Evolutionary conservation across 2,797 vertebrate species (phyloP), one percentile per base, ranked within the genome.

Genomic region (Macropodus opercularis): DNA sequence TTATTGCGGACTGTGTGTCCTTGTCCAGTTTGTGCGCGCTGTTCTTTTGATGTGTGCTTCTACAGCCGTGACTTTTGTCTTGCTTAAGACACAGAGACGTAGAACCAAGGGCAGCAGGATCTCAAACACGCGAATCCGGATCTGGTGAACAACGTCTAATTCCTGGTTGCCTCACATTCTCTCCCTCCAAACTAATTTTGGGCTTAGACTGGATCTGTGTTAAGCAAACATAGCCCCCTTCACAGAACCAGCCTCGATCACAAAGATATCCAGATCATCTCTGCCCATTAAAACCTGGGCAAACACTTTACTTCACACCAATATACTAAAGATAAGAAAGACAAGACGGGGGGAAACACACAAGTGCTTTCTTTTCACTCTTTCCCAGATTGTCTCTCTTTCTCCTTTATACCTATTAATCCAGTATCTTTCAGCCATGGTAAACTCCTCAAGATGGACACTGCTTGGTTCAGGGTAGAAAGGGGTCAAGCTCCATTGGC

Each of bases 261-360:
- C 92, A 92, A 94, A 95, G 95, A 96, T 95, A 93, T 89, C 82
- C 87, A 90, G 91, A 94, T 94, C 94, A 96, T 94, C 95, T 92
- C 92, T 92, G 90, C 93, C 95, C 95, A 98, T 97, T 98, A 98
- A 99, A 96, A 94, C 94, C 92, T 92, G 86, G 85, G 92, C 94
- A 98, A 96, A 98, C 95, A 98, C 94, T 93, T 94, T 94, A 93
- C 94, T 94, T 92, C 63, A 84, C 89, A 89, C 92, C 91, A 91
- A 93, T 88, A 94, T 93, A 85, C 75, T 72, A 90, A 90, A 93
- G 94, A 91, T 87, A 73, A 89, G 89, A 87, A 89, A 87, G 91
- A 92, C 88, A 86, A 90, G 89, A 90, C 87, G 63, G 54, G 43
- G 43, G 91, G 90, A 90, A 84, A 81, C 89, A 93, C 90, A 94